Percentiles rank a stretch among this genome's conserved stretches.
These are phyloP conservation scores for Brachionus rotundiformis DNA, from an alignment of 1,140 invertebrate species.

Conservation along the genomic window DNA sequence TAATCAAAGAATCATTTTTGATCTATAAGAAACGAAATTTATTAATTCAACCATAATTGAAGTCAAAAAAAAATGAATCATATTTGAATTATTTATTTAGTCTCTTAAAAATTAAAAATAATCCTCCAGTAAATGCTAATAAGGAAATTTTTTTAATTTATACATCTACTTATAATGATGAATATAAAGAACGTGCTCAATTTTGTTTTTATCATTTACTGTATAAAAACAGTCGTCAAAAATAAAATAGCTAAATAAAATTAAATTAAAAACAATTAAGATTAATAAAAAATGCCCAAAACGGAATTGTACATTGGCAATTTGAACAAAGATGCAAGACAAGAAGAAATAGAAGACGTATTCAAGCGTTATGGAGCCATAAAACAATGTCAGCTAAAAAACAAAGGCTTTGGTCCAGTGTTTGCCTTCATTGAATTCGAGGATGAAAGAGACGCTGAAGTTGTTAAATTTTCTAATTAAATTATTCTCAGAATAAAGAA, in stretches of 20 bases:
- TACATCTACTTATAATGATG: neutral
- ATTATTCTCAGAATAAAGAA: neutral
- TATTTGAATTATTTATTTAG: neutral
- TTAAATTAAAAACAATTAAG: neutral
- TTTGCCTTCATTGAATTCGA: slow-evolving; percentile 98
- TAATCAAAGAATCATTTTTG: too few species aligned
- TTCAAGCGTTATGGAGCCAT: slow-evolving; percentile 40
- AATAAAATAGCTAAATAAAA: neutral
- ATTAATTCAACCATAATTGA: too few species aligned
- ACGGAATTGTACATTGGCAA: slow-evolving; percentile 43
- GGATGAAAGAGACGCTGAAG: slow-evolving; percentile 87
- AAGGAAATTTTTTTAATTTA: neutral
- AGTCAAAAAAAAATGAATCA: neutral
- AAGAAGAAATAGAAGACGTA: slow-evolving; percentile 41
- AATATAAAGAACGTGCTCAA: neutral
- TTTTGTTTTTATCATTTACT: neutral
- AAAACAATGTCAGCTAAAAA: slow-evolving; percentile 26
- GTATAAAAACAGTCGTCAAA: neutral
- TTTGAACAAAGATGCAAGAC: slow-evolving; percentile 45
- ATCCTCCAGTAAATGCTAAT: neutral
- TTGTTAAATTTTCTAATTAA: slow-evolving; percentile 67
- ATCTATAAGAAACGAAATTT: too few species aligned
- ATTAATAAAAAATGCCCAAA: slow-evolving; percentile 42
- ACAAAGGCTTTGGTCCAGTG: slow-evolving; percentile 61
- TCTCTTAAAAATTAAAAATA: neutral